Base-by-base conservation (phyloP, 2,797 vertebrate species). In the Ceryle rudis region DNA sequence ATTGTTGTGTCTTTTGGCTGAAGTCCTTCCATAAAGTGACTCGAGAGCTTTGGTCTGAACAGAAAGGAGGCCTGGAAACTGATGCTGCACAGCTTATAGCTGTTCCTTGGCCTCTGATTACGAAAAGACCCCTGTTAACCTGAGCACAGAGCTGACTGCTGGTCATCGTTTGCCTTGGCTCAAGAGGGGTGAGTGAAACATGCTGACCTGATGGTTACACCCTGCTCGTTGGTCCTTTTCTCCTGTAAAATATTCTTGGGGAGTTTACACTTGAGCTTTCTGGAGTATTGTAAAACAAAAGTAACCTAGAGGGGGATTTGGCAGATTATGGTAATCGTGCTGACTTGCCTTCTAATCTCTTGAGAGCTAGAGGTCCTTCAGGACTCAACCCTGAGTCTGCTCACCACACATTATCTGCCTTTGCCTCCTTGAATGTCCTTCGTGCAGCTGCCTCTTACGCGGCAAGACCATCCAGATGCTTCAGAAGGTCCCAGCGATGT, bases 271-370 rank as follows among this genome's bases (percentile, higher is more conserved):
- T n/a, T 12, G 41, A 75, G 78, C 33, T 52, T 51, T 20, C 62
- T 42, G 44, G 25, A 75, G 69, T 6, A 29, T 60, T 14, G 1
- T n/a, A 5, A 80, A 61, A 2, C 55, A 21, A 4, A 57, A 4
- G 31, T 6, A 57, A 25, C 15, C 57, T 20, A 1, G 54, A 51
- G 51, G 64, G 72, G 51, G 49, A 37, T 77, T 39, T 29, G 64
- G 28, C 14, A 0, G 5, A 0, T 25, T 20, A 44, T 3, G 35
- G 8, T 57, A 1, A 18, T 31, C 19, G 25, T 1, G 5, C 17
- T 9, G 31, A 3, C 1, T 0, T 14, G 44, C 41, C 19, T 18
- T 14, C 29, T 33, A 0, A 10, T 41, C 77, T 46, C 41, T 22
- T 9, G 18, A 44, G 42, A 66, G 35, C n/a, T 18, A 2, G n/a